Evolutionary conservation across 2,113 vertebrate species (phyloP).

Genomic region (Saimiri boliviensis): DNA sequence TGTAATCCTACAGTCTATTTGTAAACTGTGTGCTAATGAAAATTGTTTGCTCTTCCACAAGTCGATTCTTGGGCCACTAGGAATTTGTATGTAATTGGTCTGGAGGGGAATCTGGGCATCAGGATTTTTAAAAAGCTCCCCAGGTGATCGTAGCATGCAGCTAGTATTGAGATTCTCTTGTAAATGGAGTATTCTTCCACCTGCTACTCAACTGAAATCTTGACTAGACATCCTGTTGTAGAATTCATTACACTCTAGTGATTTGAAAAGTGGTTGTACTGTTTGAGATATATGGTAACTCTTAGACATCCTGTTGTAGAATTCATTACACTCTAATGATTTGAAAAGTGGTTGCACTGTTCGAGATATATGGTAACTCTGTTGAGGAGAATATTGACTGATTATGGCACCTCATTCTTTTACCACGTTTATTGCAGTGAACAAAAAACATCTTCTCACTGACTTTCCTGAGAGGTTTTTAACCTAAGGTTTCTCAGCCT

Average conservation of each 20-base stretch:
- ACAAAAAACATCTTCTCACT: not conserved
- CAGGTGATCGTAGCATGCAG: not conserved
- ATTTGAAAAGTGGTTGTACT: not conserved
- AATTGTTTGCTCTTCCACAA: not conserved
- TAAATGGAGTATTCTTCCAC: not conserved
- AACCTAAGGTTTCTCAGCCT: not conserved
- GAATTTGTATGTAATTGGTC: not conserved
- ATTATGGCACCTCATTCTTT: not conserved
- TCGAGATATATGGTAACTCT: not conserved
- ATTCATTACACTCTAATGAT: not conserved
- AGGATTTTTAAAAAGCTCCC: not conserved
- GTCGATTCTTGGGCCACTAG: not conserved
- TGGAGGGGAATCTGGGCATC: not conserved
- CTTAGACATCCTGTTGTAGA: not conserved
- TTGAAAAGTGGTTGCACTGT: not conserved
- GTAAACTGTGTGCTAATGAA: not conserved
- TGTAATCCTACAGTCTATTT: slow-evolving; percentile 69
- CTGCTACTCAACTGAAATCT: not conserved
- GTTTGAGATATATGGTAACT: not conserved
- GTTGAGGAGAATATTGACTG: not conserved
- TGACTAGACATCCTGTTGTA: not conserved
- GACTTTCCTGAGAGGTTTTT: not conserved
- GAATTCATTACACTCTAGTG: not conserved
- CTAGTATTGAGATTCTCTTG: not conserved
- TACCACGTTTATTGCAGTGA: not conserved